Percentiles rank a stretch among this genome's conserved stretches.
These are phyloP conservation scores for Dexiosoma caninum DNA, from an alignment of 2,888 invertebrate species.

Conservation along the genomic window DNA sequence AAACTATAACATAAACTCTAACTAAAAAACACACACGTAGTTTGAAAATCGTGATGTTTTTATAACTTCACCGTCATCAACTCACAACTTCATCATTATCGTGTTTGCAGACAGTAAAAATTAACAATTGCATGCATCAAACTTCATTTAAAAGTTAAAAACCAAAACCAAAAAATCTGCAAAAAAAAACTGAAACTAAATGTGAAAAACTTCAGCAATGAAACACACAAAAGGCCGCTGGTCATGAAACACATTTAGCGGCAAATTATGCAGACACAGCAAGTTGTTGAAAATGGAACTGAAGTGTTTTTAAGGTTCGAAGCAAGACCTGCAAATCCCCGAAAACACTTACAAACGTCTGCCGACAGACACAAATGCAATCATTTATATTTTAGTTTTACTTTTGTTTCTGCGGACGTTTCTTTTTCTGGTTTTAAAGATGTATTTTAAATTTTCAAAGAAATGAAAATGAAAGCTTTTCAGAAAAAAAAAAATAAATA, in stretches of 20 bases:
- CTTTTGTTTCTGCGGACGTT: not conserved
- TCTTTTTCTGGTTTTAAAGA: slow-evolving; percentile 16
- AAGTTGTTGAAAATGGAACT: slow-evolving; percentile 62
- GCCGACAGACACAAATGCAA: slow-evolving; percentile 43
- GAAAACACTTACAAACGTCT: slow-evolving; percentile 14
- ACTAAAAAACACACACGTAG: slow-evolving; percentile 56
- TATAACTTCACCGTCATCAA: slow-evolving; percentile 34
- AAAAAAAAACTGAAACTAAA: slow-evolving; percentile 7
- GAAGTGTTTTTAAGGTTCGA: slow-evolving; percentile 34
- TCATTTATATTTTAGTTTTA: slow-evolving; percentile 22
- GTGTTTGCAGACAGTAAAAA: slow-evolving; percentile 22
- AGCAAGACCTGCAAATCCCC: slow-evolving; percentile 6
- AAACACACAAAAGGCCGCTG: slow-evolving; percentile 58
- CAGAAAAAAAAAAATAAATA: not conserved
- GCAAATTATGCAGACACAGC: slow-evolving; percentile 65
- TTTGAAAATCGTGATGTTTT: slow-evolving; percentile 47
- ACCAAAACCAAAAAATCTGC: slow-evolving; percentile 7
- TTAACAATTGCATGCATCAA: slow-evolving; percentile 22
- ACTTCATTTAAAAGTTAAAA: slow-evolving; percentile 40
- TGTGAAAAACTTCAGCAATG: slow-evolving; percentile 17
- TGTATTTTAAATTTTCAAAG: slow-evolving; percentile 46
- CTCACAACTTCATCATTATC: slow-evolving; percentile 15
- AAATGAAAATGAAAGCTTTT: slow-evolving; percentile 62
- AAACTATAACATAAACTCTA: slow-evolving; percentile 17
- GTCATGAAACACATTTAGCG: slow-evolving; percentile 64